Base-by-base conservation (phyloP, 2,113 vertebrate genomes). In the Corythornis vintsioides region DNA sequence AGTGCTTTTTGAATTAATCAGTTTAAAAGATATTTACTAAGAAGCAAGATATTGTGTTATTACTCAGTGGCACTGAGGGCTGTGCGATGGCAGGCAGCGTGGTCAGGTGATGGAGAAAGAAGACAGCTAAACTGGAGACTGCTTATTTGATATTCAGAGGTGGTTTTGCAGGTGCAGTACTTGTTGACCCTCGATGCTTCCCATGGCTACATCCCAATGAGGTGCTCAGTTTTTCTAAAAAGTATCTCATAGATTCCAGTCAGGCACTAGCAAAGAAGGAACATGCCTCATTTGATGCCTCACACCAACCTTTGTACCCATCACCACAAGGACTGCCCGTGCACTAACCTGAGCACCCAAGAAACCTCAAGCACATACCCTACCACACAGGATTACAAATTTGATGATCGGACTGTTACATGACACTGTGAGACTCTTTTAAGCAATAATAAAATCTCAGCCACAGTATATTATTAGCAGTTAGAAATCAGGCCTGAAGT, bases 1-100 rank as follows among this genome's bases (percentile, higher is more conserved):
- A 94, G 87, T 89, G 81, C 52, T 70, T 90, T 95, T 82, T 83
- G 60, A 94, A 94, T 89, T 95, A 71, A 94, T 90, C 64, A 84
- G 64, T 48, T 96, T 67, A 87, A 91, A 90, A 89, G 90, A 64
- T 90, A 93, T 79, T 94, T 95, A 92, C 91, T 83, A 66, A 92
- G 88, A 59, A 95, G 80, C 55, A 87, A 92, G 92, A 61, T 38
- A 60, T 5, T 74, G 50, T 81, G 86, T 72, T 85, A 57, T 85
- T 73, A 9, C 55, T 80, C 63, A 47, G 86, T 45, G 71, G 84
- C 48, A 29, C 28, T 1, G 31, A 42, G 69, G 78, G 57, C 75
- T 74, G 60, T 0, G 3, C 35, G 29, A 47, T 3, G 4, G 77
- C 60, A 79, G 67, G 71, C 84, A 65, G 31, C 2, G 1, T 33